phyloP scores from a whole-genome alignment of 1,140 invertebrate genomes.

The Drosophila teissieri region DNA sequence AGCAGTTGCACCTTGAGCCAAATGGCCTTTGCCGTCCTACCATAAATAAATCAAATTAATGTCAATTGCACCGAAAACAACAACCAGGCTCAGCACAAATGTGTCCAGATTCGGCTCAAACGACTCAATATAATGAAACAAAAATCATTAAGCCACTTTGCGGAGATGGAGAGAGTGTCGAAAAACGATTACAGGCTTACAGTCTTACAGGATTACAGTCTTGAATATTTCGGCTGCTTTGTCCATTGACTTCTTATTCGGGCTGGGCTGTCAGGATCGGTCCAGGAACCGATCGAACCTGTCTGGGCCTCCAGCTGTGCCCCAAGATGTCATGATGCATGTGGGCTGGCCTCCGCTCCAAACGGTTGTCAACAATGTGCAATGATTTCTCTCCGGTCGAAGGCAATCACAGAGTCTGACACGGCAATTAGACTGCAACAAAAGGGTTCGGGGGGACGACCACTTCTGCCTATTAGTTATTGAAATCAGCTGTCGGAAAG shows the following conservation, averaged over 20 bases:
- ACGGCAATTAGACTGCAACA: conserved; percentile 75
- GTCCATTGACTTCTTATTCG: conserved; percentile 1
- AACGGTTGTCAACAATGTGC: conserved; percentile 66
- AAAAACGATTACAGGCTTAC: conserved; percentile 51
- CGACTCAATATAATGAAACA: conserved; percentile 70
- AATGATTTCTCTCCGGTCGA: conserved; percentile 52
- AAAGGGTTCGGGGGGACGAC: conserved; percentile 32
- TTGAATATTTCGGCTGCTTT: conserved; percentile 23
- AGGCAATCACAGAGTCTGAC: conserved; percentile 73
- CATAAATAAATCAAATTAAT: conserved; percentile 79
- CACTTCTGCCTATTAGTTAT: conserved; percentile 80
- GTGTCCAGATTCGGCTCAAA: conserved; percentile 11
- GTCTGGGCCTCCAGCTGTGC: conserved; percentile 32
- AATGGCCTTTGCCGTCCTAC: conserved; percentile 45
- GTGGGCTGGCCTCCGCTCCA: conserved; percentile 21
- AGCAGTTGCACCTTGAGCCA: conserved; percentile 56
- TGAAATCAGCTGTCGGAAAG: conserved; percentile 82
- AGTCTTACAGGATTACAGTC: no score
- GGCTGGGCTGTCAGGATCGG: background rate
- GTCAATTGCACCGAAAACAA: conserved; percentile 64
- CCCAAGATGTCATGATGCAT: conserved; percentile 3
- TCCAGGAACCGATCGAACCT: conserved; percentile 4
- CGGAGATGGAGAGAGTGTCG: conserved; percentile 31
- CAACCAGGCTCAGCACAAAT: conserved; percentile 14
- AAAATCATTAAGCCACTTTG: conserved; percentile 78